A percentile compares a stretch with the other conserved stretches of the same genome.
phyloP scores from a whole-genome alignment of 1,140 invertebrate species.

The Zaprionus ornatus region DNA sequence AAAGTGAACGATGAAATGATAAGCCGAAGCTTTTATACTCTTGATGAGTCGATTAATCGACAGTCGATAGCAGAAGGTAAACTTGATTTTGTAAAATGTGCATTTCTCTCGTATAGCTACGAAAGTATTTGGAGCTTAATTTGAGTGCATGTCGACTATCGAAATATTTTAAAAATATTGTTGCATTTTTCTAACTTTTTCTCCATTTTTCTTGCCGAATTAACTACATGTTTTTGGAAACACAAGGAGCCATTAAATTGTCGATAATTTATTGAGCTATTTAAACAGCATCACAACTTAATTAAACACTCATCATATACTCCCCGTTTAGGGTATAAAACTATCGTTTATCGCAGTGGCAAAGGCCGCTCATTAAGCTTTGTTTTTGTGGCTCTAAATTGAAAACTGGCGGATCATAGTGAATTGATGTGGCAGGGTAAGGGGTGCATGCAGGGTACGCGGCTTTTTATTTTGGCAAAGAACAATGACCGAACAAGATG shows the following conservation, averaged over 20 bases:
- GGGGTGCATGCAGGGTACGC: not conserved
- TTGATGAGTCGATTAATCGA: not conserved
- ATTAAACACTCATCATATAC: not conserved
- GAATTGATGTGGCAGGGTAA: not conserved
- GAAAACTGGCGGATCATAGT: not conserved
- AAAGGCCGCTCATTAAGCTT: constrained; percentile 65
- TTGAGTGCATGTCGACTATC: too few species aligned
- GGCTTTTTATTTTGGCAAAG: constrained; percentile 43
- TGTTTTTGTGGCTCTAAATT: constrained; percentile 50
- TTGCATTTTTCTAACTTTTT: too few species aligned
- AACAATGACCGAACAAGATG: constrained; percentile 53
- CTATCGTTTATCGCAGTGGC: constrained; percentile 18
- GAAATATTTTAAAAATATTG: too few species aligned
- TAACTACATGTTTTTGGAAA: too few species aligned
- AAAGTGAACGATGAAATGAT: constrained; percentile 12
- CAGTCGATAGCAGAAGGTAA: too few species aligned
- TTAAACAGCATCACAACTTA: not conserved
- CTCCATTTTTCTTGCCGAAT: too few species aligned
- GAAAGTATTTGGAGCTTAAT: too few species aligned
- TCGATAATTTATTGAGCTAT: too few species aligned
- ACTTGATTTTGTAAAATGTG: too few species aligned
- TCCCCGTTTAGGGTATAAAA: constrained; percentile 15
- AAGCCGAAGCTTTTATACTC: constrained; percentile 18
- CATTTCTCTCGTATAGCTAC: not conserved
- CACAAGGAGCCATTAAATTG: too few species aligned